These are phyloP conservation scores for Podarcis muralis DNA, from an alignment of 2,113 vertebrate genomes.

Conservation along the genomic window DNA sequence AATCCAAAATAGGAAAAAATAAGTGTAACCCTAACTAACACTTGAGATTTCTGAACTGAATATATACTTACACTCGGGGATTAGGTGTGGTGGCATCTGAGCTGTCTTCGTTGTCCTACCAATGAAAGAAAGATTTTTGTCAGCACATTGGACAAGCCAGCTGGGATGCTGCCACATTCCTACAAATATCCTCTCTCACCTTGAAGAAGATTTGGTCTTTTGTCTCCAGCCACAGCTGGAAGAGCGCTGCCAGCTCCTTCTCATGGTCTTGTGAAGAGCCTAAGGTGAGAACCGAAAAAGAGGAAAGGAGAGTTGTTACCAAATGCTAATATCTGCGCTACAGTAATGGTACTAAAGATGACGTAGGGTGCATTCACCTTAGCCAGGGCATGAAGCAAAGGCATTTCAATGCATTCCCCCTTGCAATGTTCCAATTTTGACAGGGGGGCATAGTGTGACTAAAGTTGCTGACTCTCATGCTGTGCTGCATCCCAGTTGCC, in stretches of 20 bases:
- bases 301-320: slow-evolving; percentile 3
- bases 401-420: background rate
- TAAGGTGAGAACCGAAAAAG: slow-evolving; percentile 50
- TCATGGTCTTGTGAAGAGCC: slow-evolving; percentile 89
- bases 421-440: background rate
- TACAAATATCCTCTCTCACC: slow-evolving; percentile 72
- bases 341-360: background rate
- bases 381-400: background rate
- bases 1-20: no score
- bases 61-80: slow-evolving; percentile 88
- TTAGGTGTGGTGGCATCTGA: slow-evolving; percentile 85
- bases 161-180: background rate
- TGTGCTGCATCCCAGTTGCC: no score
- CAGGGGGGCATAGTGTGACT: background rate
- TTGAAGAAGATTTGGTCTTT: slow-evolving; percentile 94
- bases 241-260: slow-evolving; percentile 91
- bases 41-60: background rate
- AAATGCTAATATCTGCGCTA: background rate
- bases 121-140: slow-evolving; percentile 45
- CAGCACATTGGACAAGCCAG: background rate
- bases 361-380: background rate
- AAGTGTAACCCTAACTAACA: background rate
- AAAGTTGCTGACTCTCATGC: no score
- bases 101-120: slow-evolving; percentile 89
- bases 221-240: slow-evolving; percentile 95